Base-by-base conservation (phyloP, 2,888 invertebrate species). In the Cephus nigrinus region DNA sequence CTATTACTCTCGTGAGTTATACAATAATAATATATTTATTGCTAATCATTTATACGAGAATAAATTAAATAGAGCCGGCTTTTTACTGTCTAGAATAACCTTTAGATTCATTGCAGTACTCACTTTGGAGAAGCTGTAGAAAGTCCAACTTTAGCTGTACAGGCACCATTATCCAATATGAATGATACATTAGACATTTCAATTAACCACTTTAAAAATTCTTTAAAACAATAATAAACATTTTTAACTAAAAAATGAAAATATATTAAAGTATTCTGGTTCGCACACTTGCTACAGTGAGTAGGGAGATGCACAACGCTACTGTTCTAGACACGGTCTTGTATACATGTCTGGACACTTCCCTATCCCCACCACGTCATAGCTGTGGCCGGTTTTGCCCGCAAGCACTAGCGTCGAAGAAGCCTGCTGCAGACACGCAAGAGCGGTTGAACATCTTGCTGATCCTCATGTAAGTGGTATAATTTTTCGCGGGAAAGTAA, bases 131-230 rank as follows among this genome's bases (percentile, higher is more conserved):
- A 95, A 92, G 81, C 92, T 92, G 93, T 94, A 1, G 96, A 94
- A 86, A 95, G 94, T n/a, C 98, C 98, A 78, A 95, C 95, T 94
- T 98, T 98, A 1, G 96, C 95, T 0, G 95, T 94, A 88, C 95
- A 96, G 0, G 96, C 98, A 30, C 98, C 98, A 93, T 98, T 98
- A 90, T 98, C 98, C 72, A 98, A 90, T 77, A 97, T 94, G 88
- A 95, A 94, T n/a, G 93, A 85, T 33, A 89, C 85, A 40, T 87
- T 85, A 69, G 83, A 88, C 92, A 92, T 92, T 71, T 80, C 86
- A 1, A 23, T 55, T 23, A 55, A 23, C 0, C 9, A 55, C 9
- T 55, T 55, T 23, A 55, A 9, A 55, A 55, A 55, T 55, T 23
- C 55, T 55, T 55, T 2, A 55, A 55, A 23, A 23, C 23, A 55